Evolutionary conservation across 2,888 invertebrate genomes (phyloP).

Genomic region (Endotricha flammealis): DNA sequence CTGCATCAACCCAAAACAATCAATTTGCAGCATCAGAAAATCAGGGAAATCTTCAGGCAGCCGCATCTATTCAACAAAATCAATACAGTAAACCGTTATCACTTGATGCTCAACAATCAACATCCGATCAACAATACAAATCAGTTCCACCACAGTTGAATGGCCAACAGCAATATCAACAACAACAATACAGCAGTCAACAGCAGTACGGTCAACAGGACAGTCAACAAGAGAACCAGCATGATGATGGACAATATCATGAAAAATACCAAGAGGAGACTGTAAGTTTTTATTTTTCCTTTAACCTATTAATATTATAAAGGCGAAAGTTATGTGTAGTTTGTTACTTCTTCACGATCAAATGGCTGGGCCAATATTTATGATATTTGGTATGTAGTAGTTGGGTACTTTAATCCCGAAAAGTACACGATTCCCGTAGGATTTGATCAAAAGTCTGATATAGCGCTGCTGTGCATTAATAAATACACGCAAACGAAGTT

Average conservation of each 20-base stretch:
- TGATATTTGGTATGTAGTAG: too few species aligned
- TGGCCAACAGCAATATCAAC: conserved; percentile 9
- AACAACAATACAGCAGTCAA: conserved; percentile 16
- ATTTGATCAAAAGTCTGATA: too few species aligned
- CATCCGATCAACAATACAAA: conserved; percentile 5
- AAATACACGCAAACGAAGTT: too few species aligned
- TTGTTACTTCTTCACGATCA: too few species aligned
- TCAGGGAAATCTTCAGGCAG: conserved; percentile 3
- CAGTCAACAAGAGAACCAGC: conserved; percentile 17
- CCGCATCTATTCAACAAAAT: conserved; percentile 5
- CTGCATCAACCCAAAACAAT: conserved; percentile 3
- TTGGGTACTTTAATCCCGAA: too few species aligned
- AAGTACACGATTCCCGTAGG: too few species aligned
- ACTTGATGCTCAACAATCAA: neutral
- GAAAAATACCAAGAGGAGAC: conserved; percentile 43
- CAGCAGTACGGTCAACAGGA: conserved; percentile 16
- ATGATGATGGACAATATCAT: conserved; percentile 13
- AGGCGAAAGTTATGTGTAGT: too few species aligned
- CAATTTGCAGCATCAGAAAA: conserved; percentile 9
- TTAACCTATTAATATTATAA: conserved; percentile 9
- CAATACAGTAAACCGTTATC: neutral
- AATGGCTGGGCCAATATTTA: too few species aligned
- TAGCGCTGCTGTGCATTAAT: too few species aligned
- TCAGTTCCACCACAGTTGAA: conserved; percentile 4
- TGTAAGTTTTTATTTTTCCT: conserved; percentile 37